Base-by-base conservation (phyloP, 2,113 vertebrate genomes). In the Lagopus leucura region DNA sequence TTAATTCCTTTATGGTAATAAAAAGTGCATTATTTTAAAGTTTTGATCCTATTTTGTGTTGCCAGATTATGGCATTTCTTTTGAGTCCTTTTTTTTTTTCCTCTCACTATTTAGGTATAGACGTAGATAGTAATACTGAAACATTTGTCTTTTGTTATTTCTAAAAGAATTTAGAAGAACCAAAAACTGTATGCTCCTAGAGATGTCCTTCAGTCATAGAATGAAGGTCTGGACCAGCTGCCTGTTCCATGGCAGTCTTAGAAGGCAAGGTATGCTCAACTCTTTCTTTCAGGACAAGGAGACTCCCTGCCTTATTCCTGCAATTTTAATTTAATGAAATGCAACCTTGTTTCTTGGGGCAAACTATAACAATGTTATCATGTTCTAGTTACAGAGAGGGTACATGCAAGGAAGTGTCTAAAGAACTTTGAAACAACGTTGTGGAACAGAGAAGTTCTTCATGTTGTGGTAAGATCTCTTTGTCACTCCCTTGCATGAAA, bases 1-100 rank as follows among this genome's bases (percentile, higher is more conserved):
- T 65, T 77, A 50, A 66, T 89, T 89, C 83, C 19, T 71, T 66
- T 40, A 63, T 18, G 58, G 27, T 40, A 95, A 85, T 94, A 89
- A 91, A 86, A 86, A n/a, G 2, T 40, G 10, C 2, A 2, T 43
- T 61, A 2, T 78, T 95, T 78, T 70, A 5, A 43, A 8, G 72
- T 66, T 72, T 40, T 52, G 8, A 54, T 84, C 43, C 54, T 30
- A n/a, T 75, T 69, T 79, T 74, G 5, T 78, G 27, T 87, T 69
- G 5, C 22, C 22, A 86, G 1, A 77, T 84, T 76, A 28, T 45
- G 30, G 17, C 47, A 63, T 65, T 48, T 10, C 13, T 18, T 48
- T 48, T 38, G 12, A 13, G 27, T 60, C 65, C 45, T 47, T 47
- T 79, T 63, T 40, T 63, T 40, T 40, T 83, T 27, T 21, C 25